phyloP scores from a whole-genome alignment of 2,797 vertebrate species.

The Buphagus erythrorhynchus region DNA sequence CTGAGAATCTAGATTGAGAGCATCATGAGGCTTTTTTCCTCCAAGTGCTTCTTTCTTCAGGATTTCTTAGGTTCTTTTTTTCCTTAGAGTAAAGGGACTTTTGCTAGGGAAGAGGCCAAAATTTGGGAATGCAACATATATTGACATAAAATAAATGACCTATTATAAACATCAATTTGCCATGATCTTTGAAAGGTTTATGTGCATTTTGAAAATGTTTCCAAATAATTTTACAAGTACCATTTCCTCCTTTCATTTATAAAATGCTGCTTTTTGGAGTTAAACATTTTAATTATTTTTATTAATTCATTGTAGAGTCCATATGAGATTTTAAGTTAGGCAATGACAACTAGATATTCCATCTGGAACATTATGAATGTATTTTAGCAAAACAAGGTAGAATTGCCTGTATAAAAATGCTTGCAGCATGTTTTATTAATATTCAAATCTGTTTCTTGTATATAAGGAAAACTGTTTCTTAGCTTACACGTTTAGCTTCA shows the following conservation, averaged over 20 bases:
- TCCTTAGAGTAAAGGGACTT: neutral
- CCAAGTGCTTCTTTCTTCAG: neutral
- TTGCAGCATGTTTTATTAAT: neutral
- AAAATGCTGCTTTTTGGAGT: neutral
- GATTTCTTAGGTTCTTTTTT: neutral
- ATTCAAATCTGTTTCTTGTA: neutral
- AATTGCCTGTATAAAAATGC: neutral
- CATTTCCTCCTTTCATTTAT: neutral
- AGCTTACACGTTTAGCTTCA: neutral
- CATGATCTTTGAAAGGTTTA: neutral
- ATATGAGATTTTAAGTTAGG: neutral
- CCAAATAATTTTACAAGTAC: neutral
- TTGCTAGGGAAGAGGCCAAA: neutral
- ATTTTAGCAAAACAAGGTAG: neutral
- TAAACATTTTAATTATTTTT: neutral
- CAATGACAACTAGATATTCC: neutral
- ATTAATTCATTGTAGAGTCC: neutral
- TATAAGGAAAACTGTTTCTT: neutral
- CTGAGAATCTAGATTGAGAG: neutral
- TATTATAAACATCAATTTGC: neutral
- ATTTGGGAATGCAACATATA: neutral
- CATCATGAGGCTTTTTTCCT: rapidly evolving
- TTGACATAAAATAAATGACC: neutral
- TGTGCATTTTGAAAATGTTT: neutral
- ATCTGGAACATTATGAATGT: neutral